phyloP scores from a whole-genome alignment of 2,113 vertebrate genomes.

The Rhizomys pruinosus region DNA sequence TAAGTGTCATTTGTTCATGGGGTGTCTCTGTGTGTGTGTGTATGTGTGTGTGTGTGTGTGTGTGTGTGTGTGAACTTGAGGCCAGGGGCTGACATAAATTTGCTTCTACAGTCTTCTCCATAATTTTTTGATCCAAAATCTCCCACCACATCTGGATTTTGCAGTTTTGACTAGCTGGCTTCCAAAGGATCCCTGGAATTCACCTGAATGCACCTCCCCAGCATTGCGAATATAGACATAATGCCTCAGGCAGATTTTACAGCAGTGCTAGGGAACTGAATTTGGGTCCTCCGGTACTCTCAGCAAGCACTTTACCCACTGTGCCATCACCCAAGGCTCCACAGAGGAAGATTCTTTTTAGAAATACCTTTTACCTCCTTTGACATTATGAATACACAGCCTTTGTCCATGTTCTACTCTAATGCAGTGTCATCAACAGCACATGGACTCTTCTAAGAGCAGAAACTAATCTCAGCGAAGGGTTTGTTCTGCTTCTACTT shows the following conservation, averaged over 20 bases:
- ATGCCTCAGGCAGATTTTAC: not conserved
- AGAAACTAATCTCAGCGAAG: not conserved
- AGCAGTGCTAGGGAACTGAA: too few relatives aligned
- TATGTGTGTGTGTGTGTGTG: not conserved
- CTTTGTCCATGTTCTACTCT: not conserved
- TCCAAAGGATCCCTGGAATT: rapidly evolving
- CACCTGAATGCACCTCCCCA: not conserved
- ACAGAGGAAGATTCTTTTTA: not conserved
- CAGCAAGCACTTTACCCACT: not conserved
- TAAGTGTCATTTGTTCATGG: too few relatives aligned
- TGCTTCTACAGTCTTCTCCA: not conserved
- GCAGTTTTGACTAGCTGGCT: not conserved
- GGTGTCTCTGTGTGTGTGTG: not conserved
- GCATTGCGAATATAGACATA: rapidly evolving
- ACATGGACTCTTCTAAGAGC: not conserved
- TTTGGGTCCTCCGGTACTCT: too few relatives aligned
- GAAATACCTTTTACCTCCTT: not conserved
- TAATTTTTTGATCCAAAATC: not conserved
- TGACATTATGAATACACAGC: not conserved
- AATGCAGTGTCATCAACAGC: not conserved
- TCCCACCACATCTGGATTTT: not conserved
- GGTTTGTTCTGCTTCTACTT: not conserved
- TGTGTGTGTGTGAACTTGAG: not conserved
- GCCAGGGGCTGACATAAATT: not conserved
- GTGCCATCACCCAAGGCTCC: not conserved